Base-by-base conservation (phyloP, 1,140 invertebrate genomes). In the Wiebesia pumilae region DNA sequence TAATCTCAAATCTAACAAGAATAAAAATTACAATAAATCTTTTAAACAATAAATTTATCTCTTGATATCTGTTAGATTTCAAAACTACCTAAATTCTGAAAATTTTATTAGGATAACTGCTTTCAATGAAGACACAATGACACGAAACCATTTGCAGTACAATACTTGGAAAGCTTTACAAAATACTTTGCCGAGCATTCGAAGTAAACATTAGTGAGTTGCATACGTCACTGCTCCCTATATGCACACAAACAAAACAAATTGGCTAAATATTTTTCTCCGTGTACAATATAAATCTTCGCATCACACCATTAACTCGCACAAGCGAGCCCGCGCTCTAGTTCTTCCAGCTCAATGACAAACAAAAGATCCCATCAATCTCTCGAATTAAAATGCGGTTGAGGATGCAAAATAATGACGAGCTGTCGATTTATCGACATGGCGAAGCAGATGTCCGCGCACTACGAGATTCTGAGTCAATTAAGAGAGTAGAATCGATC, bases 341-440 rank as follows among this genome's bases (percentile, higher is more conserved):
- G 27, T 75, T 75, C 40, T 35, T 43, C 71, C 38, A 43, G 71
- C 40, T 75, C 71, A 75, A 43, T 83, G 35, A 81, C 58, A 67
- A 81, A 81, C 62, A 47, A 47, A 81, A 43, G 16, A 0, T 24
- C 12, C 43, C 67, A 82, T 82, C 65, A 73, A 73, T 82, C 81
- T 71, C 33, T 10, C 24, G 38, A 69, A 69, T 67, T 81, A 69
- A 43, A 81, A 81, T 81, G 38, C 27, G 62, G n/a, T 69, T 69
- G 16, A 30, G 58, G 40, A 73, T 82, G 47, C 67, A 82, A 71
- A 71, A 33, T 82, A 51, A 82, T 51, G 67, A 30, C 40, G 67
- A 51, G 30, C n/a, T 71, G 38, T 83, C 67, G 43, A 75, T 75
- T 83, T 75, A 30, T 75, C 67, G 21, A 3, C 9, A 21, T 12